Percentiles rank a stretch among this genome's conserved stretches.
phyloP scores from a whole-genome alignment of 2,113 vertebrate species.

The Poecile atricapillus region DNA sequence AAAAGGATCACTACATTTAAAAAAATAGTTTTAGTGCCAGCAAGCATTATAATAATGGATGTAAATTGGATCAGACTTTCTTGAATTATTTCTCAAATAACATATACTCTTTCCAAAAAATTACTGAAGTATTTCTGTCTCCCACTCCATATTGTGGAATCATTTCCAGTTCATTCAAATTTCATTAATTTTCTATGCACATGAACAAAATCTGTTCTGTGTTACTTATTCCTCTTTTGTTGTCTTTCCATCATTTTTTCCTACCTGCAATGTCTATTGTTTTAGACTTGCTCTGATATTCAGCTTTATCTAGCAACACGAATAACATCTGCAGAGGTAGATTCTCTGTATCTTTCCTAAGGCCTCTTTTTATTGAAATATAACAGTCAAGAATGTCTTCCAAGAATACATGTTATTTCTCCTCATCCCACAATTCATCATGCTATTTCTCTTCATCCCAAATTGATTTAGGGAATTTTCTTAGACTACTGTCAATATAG shows the following conservation, averaged over 20 bases:
- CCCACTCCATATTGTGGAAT: neutral
- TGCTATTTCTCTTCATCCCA: neutral
- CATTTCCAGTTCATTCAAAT: neutral
- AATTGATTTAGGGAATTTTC: neutral
- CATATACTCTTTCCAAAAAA: neutral
- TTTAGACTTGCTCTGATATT: neutral
- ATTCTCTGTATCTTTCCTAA: neutral
- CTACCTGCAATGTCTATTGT: neutral
- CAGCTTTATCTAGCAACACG: neutral
- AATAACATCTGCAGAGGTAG: neutral
- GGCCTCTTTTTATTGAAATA: neutral
- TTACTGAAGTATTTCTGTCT: neutral
- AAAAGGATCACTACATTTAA: neutral
- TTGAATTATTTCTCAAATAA: neutral
- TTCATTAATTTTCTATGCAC: neutral
- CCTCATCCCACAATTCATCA: neutral
- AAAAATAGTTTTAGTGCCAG: neutral
- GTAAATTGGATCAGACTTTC: neutral
- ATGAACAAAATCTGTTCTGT: neutral
- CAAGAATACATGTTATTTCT: neutral
- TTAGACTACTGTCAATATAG: neutral
- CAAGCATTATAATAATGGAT: neutral
- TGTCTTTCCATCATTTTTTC: neutral
- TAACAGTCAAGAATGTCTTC: neutral
- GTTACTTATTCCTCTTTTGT: neutral